Evolutionary conservation across 2,888 invertebrate genomes (phyloP), one percentile per base, ranked within the genome.

Genomic region (Yponomeuta sedellus): DNA sequence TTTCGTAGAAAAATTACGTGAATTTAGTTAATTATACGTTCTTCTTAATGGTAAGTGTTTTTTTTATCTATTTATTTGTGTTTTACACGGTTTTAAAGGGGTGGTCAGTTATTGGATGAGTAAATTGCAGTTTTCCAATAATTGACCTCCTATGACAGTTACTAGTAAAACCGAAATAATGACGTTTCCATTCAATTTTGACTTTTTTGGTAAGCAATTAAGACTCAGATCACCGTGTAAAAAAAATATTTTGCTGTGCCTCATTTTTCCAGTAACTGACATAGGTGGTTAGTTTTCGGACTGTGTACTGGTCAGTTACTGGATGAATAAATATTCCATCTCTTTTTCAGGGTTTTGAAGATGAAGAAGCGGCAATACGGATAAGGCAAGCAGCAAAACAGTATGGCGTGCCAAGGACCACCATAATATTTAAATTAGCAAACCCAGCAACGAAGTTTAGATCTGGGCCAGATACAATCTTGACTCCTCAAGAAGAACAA

Each of bases 101-200:
- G 25, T 25, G 25, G 25, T 25, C 25, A 25, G 25, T 25, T 25
- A 25, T 25, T 25, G 25, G 25, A 25, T 25, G 25, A 25, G 25
- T 25, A 25, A 25, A 25, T 25, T 25, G 25, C 25, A 25, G 25
- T 25, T 65, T 25, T 34, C 28, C n/a, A n/a, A 11, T n/a, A 67
- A 66, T 25, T 44, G 68, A 66, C 52, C 11, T n/a, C 52, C 52
- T n/a, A 52, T 52, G 52, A n/a, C 52, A 52, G 52, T 52, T 52
- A 52, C n/a, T 52, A n/a, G 3, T 52, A 52, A 52, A 52, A 52
- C n/a, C n/a, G 52, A 52, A 52, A 25, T 25, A 25, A 25, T 25
- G 25, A 25, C 25, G 25, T 25, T 25, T 25, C 25, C 25, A 25
- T 25, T 25, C 25, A 25, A 25, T 25, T 25, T 25, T 25, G 25